Evolutionary conservation across 2,797 vertebrate species (phyloP).

Genomic region (Psittacula derbiana): DNA sequence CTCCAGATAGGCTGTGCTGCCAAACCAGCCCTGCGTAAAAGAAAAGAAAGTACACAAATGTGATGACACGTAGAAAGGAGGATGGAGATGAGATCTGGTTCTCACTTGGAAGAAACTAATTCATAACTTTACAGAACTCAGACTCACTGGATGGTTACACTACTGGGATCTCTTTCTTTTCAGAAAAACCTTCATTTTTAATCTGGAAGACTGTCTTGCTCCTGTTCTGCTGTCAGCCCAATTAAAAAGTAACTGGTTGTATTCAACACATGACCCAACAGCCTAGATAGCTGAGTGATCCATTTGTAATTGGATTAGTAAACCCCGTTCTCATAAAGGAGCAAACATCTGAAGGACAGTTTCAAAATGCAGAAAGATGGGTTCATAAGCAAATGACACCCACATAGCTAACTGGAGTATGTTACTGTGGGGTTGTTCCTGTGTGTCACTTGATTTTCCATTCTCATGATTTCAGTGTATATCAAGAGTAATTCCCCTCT

Average conservation of each 20-base stretch:
- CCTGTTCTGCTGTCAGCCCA: neutral
- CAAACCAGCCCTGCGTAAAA: neutral
- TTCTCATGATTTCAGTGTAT: neutral
- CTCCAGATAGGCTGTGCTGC: neutral
- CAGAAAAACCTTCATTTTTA: neutral
- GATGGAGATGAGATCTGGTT: neutral
- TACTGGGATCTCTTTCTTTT: neutral
- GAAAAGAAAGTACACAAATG: neutral
- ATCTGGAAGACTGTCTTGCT: neutral
- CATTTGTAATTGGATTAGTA: neutral
- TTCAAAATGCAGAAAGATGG: neutral
- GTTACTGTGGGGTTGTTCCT: neutral
- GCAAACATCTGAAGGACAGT: neutral
- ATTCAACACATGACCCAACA: neutral
- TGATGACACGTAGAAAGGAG: neutral
- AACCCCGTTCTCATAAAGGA: neutral
- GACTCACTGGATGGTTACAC: neutral
- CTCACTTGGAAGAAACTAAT: neutral
- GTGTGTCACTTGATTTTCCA: neutral
- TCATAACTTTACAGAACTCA: neutral
- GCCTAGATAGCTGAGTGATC: neutral
- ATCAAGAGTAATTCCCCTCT: neutral
- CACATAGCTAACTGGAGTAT: neutral
- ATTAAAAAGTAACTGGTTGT: neutral
- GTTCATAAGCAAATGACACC: rapidly evolving